Base-by-base conservation (phyloP, 2,113 vertebrate genomes). In the Apteryx owenii region DNA sequence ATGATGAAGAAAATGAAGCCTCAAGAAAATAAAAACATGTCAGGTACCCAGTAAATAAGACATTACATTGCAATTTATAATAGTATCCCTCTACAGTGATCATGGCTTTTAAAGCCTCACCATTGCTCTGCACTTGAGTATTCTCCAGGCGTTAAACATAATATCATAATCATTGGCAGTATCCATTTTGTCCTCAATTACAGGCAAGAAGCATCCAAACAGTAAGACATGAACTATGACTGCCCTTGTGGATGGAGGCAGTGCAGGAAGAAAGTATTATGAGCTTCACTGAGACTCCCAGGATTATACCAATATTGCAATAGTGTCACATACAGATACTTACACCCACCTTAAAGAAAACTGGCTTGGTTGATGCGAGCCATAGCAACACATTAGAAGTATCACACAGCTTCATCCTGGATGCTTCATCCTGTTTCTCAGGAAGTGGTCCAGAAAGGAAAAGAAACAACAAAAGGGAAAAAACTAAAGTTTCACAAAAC, bases 121-220 rank as follows among this genome's bases (percentile, higher is more conserved):
- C 51, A 25, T 42, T 58, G n/a, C 29, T 58, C 36, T 17, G 16
- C 7, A 81, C 28, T 48, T 76, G 29, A 40, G 36, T 80, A 58
- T 15, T 62, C 22, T 60, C 50, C 9, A 65, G 0, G 0, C 1
- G 0, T 5, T 29, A 13, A 23, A 65, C 38, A 81, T 26, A 54
- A 2, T 16, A 62, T 21, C 10, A 23, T 53, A 23, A 38, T 21
- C 6, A 3, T 62, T 75, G n/a, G 50, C 15, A 81, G 31, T n/a
- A 48, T 13, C n/a, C 11, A 38, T 36, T 40, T 44, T 42, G 26
- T 48, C n/a, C 42, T 61, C 25, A 53, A 50, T 29, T 38, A 65
- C 8, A 56, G 26, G 10, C 48, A 23, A 2, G 5, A 12, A 61
- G 9, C 7, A 25, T 12, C 31, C 50, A 80, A 4, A 15, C 48